These are phyloP conservation scores for Panopea generosa DNA, from an alignment of 2,888 invertebrate genomes.

Conservation along the genomic window DNA sequence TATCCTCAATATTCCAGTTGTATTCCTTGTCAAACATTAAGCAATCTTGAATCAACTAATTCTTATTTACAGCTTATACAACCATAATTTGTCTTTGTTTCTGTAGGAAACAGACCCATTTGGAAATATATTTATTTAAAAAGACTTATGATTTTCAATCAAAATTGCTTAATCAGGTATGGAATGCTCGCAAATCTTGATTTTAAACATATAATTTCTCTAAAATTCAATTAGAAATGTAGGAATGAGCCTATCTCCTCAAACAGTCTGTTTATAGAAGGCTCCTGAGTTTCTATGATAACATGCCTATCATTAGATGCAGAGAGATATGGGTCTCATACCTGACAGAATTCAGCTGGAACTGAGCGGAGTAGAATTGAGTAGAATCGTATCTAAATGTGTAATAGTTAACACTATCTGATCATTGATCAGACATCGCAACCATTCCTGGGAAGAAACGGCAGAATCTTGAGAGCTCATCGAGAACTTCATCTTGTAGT, in stretches of 20 bases:
- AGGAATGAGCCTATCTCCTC: neutral
- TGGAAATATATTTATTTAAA: no score
- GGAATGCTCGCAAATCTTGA: neutral
- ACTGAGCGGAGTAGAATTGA: no score
- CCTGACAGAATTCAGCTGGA: conserved; percentile 5
- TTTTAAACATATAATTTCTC: conserved; percentile 3
- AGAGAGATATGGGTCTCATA: conserved; percentile 7
- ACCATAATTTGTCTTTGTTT: no score
- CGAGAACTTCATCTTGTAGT: no score
- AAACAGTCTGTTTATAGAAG: conserved; percentile 9
- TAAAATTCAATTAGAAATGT: neutral
- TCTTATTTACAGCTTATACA: no score
- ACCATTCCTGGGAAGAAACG: conserved; percentile 9
- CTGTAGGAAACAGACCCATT: no score
- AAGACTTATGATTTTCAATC: no score
- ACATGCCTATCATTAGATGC: conserved; percentile 32
- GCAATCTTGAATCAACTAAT: no score
- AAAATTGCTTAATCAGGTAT: neutral
- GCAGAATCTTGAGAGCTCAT: no score
- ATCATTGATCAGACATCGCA: conserved; percentile 25
- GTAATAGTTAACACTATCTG: conserved; percentile 23
- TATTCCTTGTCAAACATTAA: no score
- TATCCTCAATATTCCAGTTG: no score
- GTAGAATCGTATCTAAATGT: neutral
- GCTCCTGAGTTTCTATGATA: conserved; percentile 38